These are phyloP conservation scores for Eupithecia vulgata DNA, from an alignment of 2,888 invertebrate genomes.

Conservation along the genomic window DNA sequence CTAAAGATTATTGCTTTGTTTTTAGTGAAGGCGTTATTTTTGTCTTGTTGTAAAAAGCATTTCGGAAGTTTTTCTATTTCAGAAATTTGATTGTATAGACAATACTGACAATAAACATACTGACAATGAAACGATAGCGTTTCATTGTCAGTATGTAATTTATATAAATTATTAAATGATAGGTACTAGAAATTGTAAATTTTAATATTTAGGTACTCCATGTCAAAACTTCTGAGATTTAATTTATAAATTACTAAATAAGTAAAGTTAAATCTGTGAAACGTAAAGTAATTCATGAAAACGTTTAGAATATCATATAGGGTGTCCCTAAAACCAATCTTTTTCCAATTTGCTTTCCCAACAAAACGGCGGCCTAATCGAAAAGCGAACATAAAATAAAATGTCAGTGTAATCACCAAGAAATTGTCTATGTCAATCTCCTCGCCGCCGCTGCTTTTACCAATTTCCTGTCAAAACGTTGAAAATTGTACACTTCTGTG, in stretches of 20 bases:
- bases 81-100: no score
- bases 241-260: no score
- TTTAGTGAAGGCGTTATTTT: slow-evolving; percentile 35
- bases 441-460: slow-evolving; percentile 77
- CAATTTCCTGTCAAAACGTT: slow-evolving; percentile 77
- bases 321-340: slow-evolving; percentile 3
- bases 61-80: slow-evolving; percentile 7
- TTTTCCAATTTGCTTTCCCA: slow-evolving; percentile 30
- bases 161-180: no score
- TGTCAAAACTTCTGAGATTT: no score
- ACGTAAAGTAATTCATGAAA: no score
- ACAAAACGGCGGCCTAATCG: slow-evolving; percentile 43
- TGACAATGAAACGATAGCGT: no score
- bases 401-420: slow-evolving; percentile 74
- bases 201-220: background rate
- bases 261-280: no score
- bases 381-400: slow-evolving; percentile 54
- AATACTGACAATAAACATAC: no score
- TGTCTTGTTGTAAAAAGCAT: slow-evolving; percentile 33
- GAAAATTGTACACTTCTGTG: slow-evolving; percentile 60
- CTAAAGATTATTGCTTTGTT: slow-evolving; percentile 13
- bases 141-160: background rate
- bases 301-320: slow-evolving; percentile 3
- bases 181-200: background rate
- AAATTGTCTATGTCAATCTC: slow-evolving; percentile 83